Evolutionary conservation across 2,113 vertebrate genomes (phyloP).

Genomic region (Syngnathus typhle): DNA sequence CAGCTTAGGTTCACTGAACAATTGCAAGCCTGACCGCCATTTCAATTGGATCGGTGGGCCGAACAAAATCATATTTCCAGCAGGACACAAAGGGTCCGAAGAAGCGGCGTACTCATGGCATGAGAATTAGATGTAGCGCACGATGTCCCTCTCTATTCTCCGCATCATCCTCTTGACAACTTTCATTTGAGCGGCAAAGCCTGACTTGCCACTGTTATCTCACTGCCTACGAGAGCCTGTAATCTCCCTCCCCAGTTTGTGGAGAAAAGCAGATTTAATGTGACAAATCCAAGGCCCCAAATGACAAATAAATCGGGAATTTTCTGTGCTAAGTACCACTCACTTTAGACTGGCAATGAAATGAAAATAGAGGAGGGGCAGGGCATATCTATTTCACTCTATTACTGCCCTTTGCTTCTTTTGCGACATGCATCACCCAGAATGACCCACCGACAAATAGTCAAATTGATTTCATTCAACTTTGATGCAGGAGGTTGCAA

Average conservation of each 20-base stretch:
- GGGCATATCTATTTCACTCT: slow-evolving; percentile 18
- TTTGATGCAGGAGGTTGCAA: slow-evolving; percentile 13
- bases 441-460: slow-evolving; percentile 12
- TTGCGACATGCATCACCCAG: slow-evolving; percentile 23
- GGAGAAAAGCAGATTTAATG: slow-evolving; percentile 60
- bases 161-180: slow-evolving; percentile 33
- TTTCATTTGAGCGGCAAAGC: slow-evolving; percentile 46
- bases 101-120: slow-evolving; percentile 5
- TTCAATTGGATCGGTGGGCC: slow-evolving; percentile 30
- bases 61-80: slow-evolving; percentile 31
- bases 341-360: slow-evolving; percentile 13
- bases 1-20: slow-evolving; percentile 35
- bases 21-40: slow-evolving; percentile 25
- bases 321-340: slow-evolving; percentile 41
- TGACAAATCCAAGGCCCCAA: slow-evolving; percentile 53
- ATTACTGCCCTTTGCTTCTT: slow-evolving; percentile 10
- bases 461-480: background rate
- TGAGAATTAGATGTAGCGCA: slow-evolving; percentile 36
- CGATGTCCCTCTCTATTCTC: slow-evolving; percentile 20
- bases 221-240: slow-evolving; percentile 43
- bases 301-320: slow-evolving; percentile 59
- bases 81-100: slow-evolving; percentile 7
- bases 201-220: slow-evolving; percentile 30
- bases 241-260: slow-evolving; percentile 48
- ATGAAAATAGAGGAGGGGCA: background rate